Evolutionary conservation across 2,888 invertebrate species (phyloP).

Genomic region (Hylaea fasciaria): DNA sequence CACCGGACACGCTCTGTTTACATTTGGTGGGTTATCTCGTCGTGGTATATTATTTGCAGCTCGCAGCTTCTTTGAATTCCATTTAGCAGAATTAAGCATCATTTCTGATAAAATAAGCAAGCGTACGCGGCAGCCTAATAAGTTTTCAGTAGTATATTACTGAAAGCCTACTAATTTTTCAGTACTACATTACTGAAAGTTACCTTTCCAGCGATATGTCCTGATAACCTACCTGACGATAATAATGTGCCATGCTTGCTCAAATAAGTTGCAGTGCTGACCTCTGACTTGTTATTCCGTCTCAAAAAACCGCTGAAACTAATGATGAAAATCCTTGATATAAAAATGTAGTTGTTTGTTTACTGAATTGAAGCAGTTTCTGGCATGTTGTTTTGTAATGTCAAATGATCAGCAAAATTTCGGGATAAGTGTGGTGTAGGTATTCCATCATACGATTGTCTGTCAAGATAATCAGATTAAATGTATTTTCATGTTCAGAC

Average conservation of each 20-base stretch:
- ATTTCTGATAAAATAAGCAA: neutral
- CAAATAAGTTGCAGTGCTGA: no score
- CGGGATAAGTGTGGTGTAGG: neutral
- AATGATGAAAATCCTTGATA: no score
- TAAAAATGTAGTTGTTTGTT: no score
- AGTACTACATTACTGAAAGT: no score
- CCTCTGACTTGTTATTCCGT: no score
- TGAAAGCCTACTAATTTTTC: no score
- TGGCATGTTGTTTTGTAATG: neutral
- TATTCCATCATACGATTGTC: neutral
- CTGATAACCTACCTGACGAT: no score
- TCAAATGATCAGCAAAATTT: neutral
- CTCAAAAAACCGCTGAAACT: no score
- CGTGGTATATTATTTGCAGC: neutral
- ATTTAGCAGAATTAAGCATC: neutral
- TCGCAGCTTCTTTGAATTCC: slow-evolving; percentile 5
- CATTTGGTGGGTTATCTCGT: slow-evolving; percentile 42
- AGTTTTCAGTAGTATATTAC: no score
- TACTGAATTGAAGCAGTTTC: no score
- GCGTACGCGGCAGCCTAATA: neutral
- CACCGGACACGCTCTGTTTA: slow-evolving; percentile 59
- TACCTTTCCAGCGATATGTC: no score
- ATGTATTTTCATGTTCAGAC: neutral
- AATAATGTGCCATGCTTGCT: no score
- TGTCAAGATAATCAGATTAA: slow-evolving; percentile 2